A percentile compares a stretch with the other conserved stretches of the same genome.
Conservation (phyloP, 2,797 vertebrate species). For the Oreochromis mossambicus region DNA sequence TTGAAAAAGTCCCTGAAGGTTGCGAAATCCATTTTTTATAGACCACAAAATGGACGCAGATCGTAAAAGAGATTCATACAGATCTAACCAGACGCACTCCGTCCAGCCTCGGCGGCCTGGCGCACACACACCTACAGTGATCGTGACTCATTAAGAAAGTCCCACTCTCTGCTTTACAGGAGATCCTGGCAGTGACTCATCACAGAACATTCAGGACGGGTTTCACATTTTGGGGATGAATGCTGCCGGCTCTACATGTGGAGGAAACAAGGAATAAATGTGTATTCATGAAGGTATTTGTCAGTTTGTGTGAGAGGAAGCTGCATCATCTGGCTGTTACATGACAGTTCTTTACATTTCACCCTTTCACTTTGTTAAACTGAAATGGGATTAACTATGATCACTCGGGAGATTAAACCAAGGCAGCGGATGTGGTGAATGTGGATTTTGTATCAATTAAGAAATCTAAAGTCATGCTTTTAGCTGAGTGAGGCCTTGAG, state of each 20-base stretch:
- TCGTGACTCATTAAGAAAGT: constrained; percentile 43
- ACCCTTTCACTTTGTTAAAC: background rate
- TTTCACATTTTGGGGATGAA: constrained; percentile 29
- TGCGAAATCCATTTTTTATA: background rate
- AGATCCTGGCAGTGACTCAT: constrained; percentile 32
- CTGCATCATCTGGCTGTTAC: background rate
- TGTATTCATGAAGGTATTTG: background rate
- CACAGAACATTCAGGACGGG: constrained; percentile 9
- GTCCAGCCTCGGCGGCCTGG: background rate
- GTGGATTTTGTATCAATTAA: background rate
- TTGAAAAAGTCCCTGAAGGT: background rate
- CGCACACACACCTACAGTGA: background rate
- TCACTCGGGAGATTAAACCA: background rate
- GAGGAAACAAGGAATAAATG: constrained; percentile 23
- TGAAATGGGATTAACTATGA: background rate
- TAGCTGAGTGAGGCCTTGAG: background rate
- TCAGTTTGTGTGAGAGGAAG: background rate
- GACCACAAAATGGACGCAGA: background rate
- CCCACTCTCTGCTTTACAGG: constrained; percentile 1
- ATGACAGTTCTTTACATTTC: background rate
- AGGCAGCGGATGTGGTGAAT: background rate
- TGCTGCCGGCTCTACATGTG: background rate
- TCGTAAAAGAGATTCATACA: background rate
- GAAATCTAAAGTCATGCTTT: background rate
- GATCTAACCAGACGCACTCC: background rate